A percentile compares a stretch with the other conserved stretches of the same genome.
phyloP scores from a whole-genome alignment of 2,888 invertebrate species.

The Scelioninae gen. 1 region DNA sequence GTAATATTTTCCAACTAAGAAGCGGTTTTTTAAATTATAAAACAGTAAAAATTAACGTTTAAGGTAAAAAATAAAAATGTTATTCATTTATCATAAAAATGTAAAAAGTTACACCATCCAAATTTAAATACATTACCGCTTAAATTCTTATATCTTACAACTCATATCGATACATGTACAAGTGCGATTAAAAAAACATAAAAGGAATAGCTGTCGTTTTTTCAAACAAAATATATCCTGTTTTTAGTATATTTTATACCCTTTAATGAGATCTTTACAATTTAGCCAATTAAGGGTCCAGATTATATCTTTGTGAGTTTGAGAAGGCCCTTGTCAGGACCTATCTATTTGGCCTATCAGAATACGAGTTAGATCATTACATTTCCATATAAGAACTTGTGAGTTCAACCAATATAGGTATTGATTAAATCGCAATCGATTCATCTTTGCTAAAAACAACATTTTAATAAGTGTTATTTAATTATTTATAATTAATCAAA shows the following conservation, averaged over 20 bases:
- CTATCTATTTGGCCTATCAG: slow-evolving; percentile 67
- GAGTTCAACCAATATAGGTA: slow-evolving; percentile 44
- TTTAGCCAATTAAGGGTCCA: slow-evolving; percentile 64
- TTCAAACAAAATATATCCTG: slow-evolving; percentile 1
- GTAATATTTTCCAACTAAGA: too few species aligned
- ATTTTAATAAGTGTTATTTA: slow-evolving; percentile 36
- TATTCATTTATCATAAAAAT: not conserved
- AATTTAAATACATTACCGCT: too few species aligned
- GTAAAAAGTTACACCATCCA: not conserved
- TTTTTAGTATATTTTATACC: slow-evolving; percentile 28
- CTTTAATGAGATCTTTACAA: slow-evolving; percentile 63
- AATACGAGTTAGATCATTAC: slow-evolving; percentile 62
- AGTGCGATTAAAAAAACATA: not conserved
- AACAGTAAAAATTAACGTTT: too few species aligned
- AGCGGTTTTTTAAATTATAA: too few species aligned
- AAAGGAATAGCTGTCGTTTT: not conserved
- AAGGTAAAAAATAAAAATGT: too few species aligned
- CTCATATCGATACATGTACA: not conserved
- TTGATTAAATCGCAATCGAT: slow-evolving; percentile 50
- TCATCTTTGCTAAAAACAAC: slow-evolving; percentile 35
- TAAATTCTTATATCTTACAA: too few species aligned
- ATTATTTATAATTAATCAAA: slow-evolving; percentile 54
- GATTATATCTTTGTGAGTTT: slow-evolving; percentile 62
- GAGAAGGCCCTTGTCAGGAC: slow-evolving; percentile 62
- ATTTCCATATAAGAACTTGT: slow-evolving; percentile 62